Conservation (phyloP, 2,888 invertebrate species). For the Ophion ventricosus region DNA sequence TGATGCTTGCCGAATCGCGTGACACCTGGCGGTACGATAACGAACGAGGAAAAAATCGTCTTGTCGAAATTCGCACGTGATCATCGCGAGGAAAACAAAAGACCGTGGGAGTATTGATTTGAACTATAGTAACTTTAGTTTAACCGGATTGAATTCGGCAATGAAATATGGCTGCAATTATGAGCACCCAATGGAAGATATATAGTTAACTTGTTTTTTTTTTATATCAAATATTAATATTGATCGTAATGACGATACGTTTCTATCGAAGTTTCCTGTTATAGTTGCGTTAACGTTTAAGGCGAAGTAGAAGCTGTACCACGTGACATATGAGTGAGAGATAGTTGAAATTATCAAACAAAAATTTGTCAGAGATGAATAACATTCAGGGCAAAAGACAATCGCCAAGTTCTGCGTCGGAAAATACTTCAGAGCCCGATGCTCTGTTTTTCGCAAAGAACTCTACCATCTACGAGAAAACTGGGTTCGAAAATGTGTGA, state of each 20-base stretch:
- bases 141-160: background rate
- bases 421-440: no score
- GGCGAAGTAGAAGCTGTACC: no score
- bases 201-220: background rate
- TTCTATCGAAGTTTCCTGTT: background rate
- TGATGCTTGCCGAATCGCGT: constrained; percentile 1
- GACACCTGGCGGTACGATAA: constrained; percentile 16
- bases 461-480: no score
- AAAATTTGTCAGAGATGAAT: no score
- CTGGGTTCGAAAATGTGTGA: no score
- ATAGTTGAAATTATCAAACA: no score
- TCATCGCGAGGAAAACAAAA: background rate
- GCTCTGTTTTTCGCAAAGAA: no score
- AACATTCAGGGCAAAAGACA: no score
- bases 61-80: background rate
- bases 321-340: no score
- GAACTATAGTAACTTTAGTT: background rate
- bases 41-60: background rate
- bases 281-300: background rate
- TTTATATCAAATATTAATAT: background rate
- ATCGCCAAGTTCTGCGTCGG: no score
- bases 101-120: background rate
- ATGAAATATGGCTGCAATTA: no score
- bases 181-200: background rate
- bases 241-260: background rate